phyloP scores from a whole-genome alignment of 2,888 invertebrate species.

The Nowickia ferox region DNA sequence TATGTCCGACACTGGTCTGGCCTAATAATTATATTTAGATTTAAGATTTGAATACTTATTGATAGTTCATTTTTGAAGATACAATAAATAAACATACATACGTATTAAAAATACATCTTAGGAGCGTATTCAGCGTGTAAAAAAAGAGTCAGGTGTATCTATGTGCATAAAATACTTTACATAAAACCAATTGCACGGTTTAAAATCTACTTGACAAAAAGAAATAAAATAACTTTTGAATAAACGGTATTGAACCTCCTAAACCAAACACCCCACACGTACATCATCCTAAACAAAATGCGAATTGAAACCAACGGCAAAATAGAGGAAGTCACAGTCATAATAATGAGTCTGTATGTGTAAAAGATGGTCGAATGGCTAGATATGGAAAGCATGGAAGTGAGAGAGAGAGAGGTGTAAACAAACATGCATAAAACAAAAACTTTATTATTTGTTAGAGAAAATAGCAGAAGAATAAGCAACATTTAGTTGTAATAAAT shows the following conservation, averaged over 20 bases:
- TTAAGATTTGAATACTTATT: too few species aligned
- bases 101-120: too few species aligned
- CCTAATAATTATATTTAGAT: too few species aligned
- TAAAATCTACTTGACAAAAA: slow-evolving; percentile 65
- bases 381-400: slow-evolving; percentile 6
- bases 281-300: slow-evolving; percentile 36
- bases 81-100: too few species aligned
- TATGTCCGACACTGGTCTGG: too few species aligned
- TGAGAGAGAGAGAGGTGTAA: slow-evolving; percentile 30
- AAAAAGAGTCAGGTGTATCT: slow-evolving; percentile 1
- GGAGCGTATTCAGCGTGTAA: too few species aligned
- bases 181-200: slow-evolving; percentile 67
- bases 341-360: slow-evolving; percentile 19
- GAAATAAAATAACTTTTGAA: slow-evolving; percentile 50
- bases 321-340: slow-evolving; percentile 56
- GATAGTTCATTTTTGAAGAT: too few species aligned
- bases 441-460: slow-evolving; percentile 66
- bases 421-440: slow-evolving; percentile 63
- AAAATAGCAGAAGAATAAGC: slow-evolving; percentile 60
- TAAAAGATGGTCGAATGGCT: slow-evolving; percentile 37
- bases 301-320: slow-evolving; percentile 60
- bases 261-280: slow-evolving; percentile 56
- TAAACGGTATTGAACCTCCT: slow-evolving; percentile 68
- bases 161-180: slow-evolving; percentile 55
- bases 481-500: slow-evolving; percentile 70